Evolutionary conservation across 2,797 vertebrate genomes (phyloP), one percentile per base, ranked within the genome.

Genomic region (Podarcis siculus): DNA sequence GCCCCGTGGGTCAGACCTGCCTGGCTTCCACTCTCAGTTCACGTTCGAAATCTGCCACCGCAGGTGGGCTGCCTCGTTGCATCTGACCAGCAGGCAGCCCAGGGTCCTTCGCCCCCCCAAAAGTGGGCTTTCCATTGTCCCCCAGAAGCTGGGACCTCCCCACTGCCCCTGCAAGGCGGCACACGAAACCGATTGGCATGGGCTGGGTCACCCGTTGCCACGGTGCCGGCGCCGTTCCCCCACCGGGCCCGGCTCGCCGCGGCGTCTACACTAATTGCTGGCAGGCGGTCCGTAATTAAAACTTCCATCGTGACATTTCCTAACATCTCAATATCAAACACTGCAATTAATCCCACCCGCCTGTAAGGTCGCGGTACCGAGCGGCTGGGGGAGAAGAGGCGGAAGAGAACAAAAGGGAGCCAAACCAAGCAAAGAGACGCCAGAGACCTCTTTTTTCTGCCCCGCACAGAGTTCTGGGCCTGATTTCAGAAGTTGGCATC

Each of bases 211-310:
- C 25, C 12, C 8, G 39, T 25, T 67, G 42, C 61, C 72, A 67
- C 72, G 2, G 15, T 17, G 5, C 39, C 2, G 25, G 30, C 32
- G 2, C 49, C 13, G 49, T 67, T 39, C 32, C 72, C 17, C 4
- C 5, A 8, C 72, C 21, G n/a, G 61, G 19, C 86, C 82, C 1
- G 2, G 42, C n/a, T 55, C 10, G 35, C 66, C 4, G 13, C 12
- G 30, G 35, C 77, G 27, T 80, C 77, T 13, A 1, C 23, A 2
- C 71, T 89, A 89, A 89, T 89, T 89, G 83, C 77, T 5, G 1
- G 89, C 89, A 83, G 88, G 71, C 87, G 15, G 0, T 6, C 79
- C 32, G 91, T 89, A 92, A 92, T 94, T 93, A 93, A 89, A 89
- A 85, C 89, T 88, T 88, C 87, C 80, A n/a, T 15, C 1, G 82